Conservation (phyloP, 2,113 vertebrate genomes). For the Rhipidura dahli region DNA sequence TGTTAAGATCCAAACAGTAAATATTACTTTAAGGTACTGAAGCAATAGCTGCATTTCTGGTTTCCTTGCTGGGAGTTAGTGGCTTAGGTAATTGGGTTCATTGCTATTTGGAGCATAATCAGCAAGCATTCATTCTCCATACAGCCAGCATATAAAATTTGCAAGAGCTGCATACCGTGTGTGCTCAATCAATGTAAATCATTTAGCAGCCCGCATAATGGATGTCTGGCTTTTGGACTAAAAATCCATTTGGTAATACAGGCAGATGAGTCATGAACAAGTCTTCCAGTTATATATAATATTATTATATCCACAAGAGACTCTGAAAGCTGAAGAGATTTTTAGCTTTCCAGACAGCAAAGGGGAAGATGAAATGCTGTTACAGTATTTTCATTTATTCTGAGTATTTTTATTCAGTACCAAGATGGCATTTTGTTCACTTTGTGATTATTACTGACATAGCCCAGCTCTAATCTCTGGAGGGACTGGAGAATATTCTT, state of each 20-base stretch:
- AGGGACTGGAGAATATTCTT: not conserved
- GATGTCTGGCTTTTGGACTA: conserved; percentile 20
- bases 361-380: not conserved
- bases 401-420: not conserved
- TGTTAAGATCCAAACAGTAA: not conserved
- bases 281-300: conserved; percentile 27
- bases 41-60: conserved; percentile 10
- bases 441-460: not conserved
- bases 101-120: conserved; percentile 54
- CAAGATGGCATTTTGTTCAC: not conserved
- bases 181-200: conserved; percentile 14
- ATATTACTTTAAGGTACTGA: not conserved
- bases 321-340: not conserved
- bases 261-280: conserved; percentile 32
- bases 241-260: conserved; percentile 13
- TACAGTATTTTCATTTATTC: not conserved
- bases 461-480: not conserved
- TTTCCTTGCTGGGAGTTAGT: conserved; percentile 14
- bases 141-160: conserved; percentile 44
- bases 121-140: conserved; percentile 7
- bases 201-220: conserved; percentile 19
- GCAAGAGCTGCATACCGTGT: not conserved
- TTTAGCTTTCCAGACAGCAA: not conserved
- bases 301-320: not conserved
- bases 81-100: conserved; percentile 15